phyloP scores from a whole-genome alignment of 2,113 vertebrate genomes.

The Indri indri region DNA sequence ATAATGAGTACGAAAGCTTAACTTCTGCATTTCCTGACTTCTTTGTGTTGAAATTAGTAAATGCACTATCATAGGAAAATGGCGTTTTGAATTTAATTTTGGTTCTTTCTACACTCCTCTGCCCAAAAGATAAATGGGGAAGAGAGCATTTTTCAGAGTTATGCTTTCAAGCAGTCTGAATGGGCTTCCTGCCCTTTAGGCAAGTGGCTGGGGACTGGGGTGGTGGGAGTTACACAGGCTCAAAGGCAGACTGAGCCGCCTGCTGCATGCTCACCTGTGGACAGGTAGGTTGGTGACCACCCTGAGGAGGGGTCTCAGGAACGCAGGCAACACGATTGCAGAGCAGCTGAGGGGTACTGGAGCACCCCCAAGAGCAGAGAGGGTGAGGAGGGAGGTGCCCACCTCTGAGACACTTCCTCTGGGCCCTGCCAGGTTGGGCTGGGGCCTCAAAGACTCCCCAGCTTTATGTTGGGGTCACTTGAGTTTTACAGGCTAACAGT shows the following conservation, averaged over 20 bases:
- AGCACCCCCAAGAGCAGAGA: too few species aligned
- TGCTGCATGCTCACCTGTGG: background rate
- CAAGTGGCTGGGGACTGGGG: background rate
- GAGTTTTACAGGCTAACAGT: background rate
- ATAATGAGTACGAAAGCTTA: background rate
- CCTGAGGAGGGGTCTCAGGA: too few species aligned
- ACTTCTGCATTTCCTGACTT: background rate
- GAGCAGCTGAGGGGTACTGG: background rate
- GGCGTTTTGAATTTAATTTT: background rate
- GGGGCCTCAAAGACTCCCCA: background rate
- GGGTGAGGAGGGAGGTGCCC: rapidly evolving
- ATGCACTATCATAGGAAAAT: background rate
- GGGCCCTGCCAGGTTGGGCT: too few species aligned
- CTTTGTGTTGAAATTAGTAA: constrained; percentile 57
- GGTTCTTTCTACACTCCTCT: background rate
- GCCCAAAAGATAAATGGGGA: background rate
- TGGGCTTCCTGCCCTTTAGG: background rate
- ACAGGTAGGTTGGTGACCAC: background rate
- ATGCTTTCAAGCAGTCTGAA: rapidly evolving
- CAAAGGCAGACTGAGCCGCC: rapidly evolving
- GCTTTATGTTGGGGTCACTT: background rate
- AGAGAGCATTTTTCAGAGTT: background rate
- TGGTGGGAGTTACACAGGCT: background rate
- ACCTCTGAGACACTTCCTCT: rapidly evolving
- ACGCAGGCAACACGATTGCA: background rate